Base-by-base conservation (phyloP, 2,888 invertebrate species). In the Drosophila barbarae region DNA sequence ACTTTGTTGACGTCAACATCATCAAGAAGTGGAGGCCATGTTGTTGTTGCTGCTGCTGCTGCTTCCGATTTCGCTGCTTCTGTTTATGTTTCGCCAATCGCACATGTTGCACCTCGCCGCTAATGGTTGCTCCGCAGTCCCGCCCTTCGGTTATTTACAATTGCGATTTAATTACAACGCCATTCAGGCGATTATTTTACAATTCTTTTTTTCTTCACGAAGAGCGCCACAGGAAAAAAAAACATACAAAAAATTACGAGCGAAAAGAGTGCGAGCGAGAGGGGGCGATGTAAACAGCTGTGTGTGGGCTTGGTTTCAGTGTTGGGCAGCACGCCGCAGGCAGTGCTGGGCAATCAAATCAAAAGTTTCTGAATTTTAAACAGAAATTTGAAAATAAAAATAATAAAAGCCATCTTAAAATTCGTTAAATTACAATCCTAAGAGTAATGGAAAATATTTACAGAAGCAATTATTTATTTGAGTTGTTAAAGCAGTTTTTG, bases 1-100 rank as follows among this genome's bases (percentile, higher is more conserved):
- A 67, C 50, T 54, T 70, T 71, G 71, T 71, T 71, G 71, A 71
- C 71, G 71, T 72, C 71, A 71, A 71, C 67, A 67, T 51, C 51
- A 68, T 59, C 51, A 68, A 66, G 72, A 57, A n/a, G 49, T 18
- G 66, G 59, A 51, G 69, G 59, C 59, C 60, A 52, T 71, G 71
- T 71, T 54, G 59, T 39, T 58, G 41, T 15, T 42, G 44, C 18
- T 53, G 56, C 39, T 53, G 56, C 39, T 54, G 36, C 28, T 42
- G 44, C 36, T 60, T 46, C 18, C 23, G 39, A 41, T 66, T 50
- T 44, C 60, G 44, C 32, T 61, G 12, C 35, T 64, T 28, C 28
- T 64, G 55, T 54, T 46, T 32, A 18, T 34, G 49, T 36, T 42
- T 23, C 28, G 18, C 3, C 28, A 38, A 18, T n/a, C 30, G 36